These are phyloP conservation scores for Nasonia oneida DNA, from an alignment of 2,888 invertebrate species.

Conservation along the genomic window DNA sequence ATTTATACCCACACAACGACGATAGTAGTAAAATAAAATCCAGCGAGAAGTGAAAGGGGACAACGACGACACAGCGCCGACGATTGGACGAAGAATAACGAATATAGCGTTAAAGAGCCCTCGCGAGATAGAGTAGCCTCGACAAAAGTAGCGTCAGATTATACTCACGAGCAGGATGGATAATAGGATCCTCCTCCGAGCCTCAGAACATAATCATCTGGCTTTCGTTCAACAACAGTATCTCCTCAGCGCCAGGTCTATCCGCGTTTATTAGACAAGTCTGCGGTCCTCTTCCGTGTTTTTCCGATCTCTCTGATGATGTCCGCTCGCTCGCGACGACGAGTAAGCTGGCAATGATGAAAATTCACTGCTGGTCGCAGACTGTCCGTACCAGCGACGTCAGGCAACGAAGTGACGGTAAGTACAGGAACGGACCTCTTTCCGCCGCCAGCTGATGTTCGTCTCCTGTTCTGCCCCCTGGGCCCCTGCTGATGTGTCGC, in stretches of 20 bases:
- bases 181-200: background rate
- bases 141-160: background rate
- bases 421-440: background rate
- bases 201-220: background rate
- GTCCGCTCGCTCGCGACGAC: background rate
- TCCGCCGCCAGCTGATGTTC: background rate
- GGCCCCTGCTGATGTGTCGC: slow-evolving; percentile 27
- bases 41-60: background rate
- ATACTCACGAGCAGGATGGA: background rate
- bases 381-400: slow-evolving; percentile 1
- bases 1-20: background rate
- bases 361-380: background rate
- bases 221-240: background rate
- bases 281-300: slow-evolving; percentile 1
- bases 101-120: background rate
- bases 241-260: background rate
- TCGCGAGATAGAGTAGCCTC: background rate
- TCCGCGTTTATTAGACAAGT: background rate
- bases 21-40: background rate
- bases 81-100: background rate
- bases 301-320: background rate
- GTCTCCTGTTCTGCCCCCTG: too few relatives aligned
- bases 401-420: background rate
- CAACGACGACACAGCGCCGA: background rate
- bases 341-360: slow-evolving; percentile 13